Evolutionary conservation across 2,797 vertebrate species (phyloP).

Genomic region (Ficedula albicollis): DNA sequence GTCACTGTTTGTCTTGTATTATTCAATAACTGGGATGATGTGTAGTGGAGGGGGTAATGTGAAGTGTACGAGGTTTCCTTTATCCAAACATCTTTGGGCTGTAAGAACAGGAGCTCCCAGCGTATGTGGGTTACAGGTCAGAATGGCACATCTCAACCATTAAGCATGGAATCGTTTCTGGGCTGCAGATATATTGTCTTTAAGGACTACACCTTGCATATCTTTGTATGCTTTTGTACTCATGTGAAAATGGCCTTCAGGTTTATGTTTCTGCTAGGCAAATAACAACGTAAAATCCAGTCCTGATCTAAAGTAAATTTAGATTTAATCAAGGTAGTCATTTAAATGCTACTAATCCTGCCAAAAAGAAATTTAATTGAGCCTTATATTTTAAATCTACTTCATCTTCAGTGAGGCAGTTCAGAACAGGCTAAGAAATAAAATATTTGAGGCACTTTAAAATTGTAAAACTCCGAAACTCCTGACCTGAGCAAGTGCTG

Average conservation of each 20-base stretch:
- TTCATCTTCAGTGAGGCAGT: neutral
- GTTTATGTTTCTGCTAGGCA: neutral
- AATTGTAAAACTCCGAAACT: too few relatives aligned
- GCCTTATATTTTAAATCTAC: neutral
- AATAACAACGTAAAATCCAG: neutral
- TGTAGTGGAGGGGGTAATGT: slow-evolving; percentile 57
- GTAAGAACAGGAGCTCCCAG: slow-evolving; percentile 7
- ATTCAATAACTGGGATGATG: slow-evolving; percentile 88
- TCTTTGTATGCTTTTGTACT: neutral
- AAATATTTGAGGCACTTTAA: neutral
- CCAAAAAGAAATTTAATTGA: neutral
- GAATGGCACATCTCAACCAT: neutral
- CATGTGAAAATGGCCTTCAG: neutral
- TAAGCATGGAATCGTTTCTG: neutral
- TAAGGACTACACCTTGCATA: neutral
- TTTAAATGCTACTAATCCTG: neutral
- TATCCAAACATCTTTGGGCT: slow-evolving; percentile 41
- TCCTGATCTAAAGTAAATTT: neutral
- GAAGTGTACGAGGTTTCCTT: slow-evolving; percentile 65
- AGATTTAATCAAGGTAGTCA: neutral
- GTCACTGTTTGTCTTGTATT: slow-evolving; percentile 96
- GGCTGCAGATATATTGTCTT: neutral
- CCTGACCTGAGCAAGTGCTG: neutral
- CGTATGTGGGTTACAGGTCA: slow-evolving; percentile 33
- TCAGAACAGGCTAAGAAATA: neutral